Percentiles rank a stretch among this genome's conserved stretches.
Conservation (phyloP, 2,797 vertebrate species). For the Coluber constrictor region DNA sequence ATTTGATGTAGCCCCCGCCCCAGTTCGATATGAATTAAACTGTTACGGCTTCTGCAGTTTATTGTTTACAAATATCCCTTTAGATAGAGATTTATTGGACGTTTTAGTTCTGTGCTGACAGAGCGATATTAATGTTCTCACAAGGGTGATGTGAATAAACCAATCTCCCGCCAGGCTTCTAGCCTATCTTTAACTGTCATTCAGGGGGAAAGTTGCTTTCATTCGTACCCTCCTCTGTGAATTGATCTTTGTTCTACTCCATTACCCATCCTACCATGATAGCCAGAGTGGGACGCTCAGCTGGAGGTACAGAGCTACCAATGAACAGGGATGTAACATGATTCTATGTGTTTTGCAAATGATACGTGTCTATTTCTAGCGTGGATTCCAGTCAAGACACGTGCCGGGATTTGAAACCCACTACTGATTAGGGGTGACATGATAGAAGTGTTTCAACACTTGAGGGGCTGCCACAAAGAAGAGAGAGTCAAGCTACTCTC, state of each 20-base stretch:
- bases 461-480: no score
- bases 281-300: neutral
- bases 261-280: slow-evolving; percentile 27
- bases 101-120: slow-evolving; percentile 48
- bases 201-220: slow-evolving; percentile 37
- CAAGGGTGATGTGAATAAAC: slow-evolving; percentile 43
- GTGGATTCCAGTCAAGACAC: neutral
- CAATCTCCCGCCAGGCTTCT: slow-evolving; percentile 44
- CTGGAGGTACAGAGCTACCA: neutral
- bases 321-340: neutral
- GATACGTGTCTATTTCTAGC: neutral
- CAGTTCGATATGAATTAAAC: slow-evolving; percentile 39
- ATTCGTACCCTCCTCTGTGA: slow-evolving; percentile 32
- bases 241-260: slow-evolving; percentile 33
- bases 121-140: slow-evolving; percentile 54
- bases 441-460: no score
- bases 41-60: slow-evolving; percentile 48
- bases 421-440: no score
- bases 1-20: neutral
- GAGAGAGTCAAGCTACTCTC: no score
- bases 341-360: neutral
- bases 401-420: no score
- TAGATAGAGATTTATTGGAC: slow-evolving; percentile 50
- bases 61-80: slow-evolving; percentile 55
- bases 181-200: slow-evolving; percentile 43